Evolutionary conservation across 2,888 invertebrate genomes (phyloP).

Genomic region (Phaonia tiefii): DNA sequence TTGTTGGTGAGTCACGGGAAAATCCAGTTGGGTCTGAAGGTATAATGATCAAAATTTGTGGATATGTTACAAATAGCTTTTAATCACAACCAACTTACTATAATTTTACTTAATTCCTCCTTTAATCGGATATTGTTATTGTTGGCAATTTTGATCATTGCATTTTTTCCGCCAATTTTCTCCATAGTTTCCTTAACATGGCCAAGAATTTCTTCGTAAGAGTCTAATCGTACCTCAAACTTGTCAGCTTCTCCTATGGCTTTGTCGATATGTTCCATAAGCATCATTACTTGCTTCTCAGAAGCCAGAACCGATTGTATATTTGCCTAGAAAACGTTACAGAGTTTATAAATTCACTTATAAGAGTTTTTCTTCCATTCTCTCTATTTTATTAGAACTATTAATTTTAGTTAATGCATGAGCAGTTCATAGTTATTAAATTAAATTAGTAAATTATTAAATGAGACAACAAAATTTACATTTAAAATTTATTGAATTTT

Average conservation of each 20-base stretch:
- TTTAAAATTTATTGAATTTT: too few species aligned
- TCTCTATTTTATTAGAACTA: too few species aligned
- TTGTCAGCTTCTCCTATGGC: conserved; percentile 88
- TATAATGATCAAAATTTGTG: not conserved
- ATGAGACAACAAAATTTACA: too few species aligned
- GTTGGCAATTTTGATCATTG: conserved; percentile 91
- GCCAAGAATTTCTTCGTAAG: conserved; percentile 90
- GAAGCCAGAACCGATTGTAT: conserved; percentile 96
- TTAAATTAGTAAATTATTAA: too few species aligned
- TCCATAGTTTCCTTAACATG: conserved; percentile 94
- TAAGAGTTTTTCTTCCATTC: too few species aligned
- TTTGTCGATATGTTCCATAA: conserved; percentile 90
- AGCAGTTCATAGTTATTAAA: too few species aligned
- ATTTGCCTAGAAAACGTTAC: conserved; percentile 86
- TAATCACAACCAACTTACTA: conserved; percentile 82
- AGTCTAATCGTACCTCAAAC: conserved; percentile 87
- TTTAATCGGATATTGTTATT: conserved; percentile 91
- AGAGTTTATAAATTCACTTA: too few species aligned
- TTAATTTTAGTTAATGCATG: too few species aligned
- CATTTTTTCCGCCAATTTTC: conserved; percentile 94
- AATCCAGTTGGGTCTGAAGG: conserved; percentile 85
- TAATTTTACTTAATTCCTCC: conserved; percentile 88
- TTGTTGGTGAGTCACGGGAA: conserved; percentile 85
- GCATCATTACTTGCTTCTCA: conserved; percentile 88
- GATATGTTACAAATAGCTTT: not conserved